Percentiles rank a stretch among this genome's conserved stretches.
These are phyloP conservation scores for Drosophila prolongata DNA, from an alignment of 2,888 invertebrate species.

Conservation along the genomic window DNA sequence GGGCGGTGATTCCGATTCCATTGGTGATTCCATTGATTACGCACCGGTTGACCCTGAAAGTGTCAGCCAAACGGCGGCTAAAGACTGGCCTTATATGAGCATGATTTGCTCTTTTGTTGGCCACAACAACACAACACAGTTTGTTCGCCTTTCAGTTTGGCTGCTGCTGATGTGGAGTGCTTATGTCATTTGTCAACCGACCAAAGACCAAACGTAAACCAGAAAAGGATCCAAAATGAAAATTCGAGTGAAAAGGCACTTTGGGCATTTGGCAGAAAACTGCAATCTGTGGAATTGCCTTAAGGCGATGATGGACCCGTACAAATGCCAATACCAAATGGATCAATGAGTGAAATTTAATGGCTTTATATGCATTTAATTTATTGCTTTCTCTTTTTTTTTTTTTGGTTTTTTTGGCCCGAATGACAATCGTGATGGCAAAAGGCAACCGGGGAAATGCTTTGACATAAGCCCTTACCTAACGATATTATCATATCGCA, in stretches of 20 bases:
- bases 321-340: constrained; percentile 49
- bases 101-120: constrained; percentile 54
- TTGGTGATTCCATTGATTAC: constrained; percentile 37
- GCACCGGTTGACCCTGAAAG: constrained; percentile 69
- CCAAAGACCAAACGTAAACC: constrained; percentile 17
- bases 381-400: constrained; percentile 38
- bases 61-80: constrained; percentile 29
- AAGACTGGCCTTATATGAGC: constrained; percentile 66
- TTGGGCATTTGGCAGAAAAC: constrained; percentile 29
- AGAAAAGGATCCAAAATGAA: constrained; percentile 1
- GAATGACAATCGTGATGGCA: constrained; percentile 37
- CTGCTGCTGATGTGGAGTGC: constrained; percentile 22
- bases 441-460: constrained; percentile 15
- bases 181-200: constrained; percentile 70
- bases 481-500: constrained; percentile 29
- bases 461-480: constrained; percentile 35
- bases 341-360: constrained; percentile 56
- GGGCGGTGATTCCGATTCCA: constrained; percentile 12
- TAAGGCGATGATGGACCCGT: constrained; percentile 28
- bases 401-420: neutral
- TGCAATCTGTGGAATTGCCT: constrained; percentile 34
- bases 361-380: constrained; percentile 36
- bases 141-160: constrained; percentile 24
- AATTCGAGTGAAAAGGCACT: constrained; percentile 4
- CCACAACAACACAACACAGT: constrained; percentile 5